phyloP scores from a whole-genome alignment of 2,797 vertebrate species.

The Mionectes olivaceus region DNA sequence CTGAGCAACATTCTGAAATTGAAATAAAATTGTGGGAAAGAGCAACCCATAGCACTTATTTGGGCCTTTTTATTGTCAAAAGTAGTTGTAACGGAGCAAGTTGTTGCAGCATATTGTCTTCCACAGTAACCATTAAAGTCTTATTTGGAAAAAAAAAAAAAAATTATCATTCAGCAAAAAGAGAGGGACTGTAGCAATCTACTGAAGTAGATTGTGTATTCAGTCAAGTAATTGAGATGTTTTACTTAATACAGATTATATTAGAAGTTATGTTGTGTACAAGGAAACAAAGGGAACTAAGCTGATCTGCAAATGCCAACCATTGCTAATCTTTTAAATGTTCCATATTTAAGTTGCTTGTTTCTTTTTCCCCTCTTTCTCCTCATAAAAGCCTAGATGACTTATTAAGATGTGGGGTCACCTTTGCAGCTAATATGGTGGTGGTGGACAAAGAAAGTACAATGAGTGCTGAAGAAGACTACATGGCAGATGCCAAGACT shows the following conservation, averaged over 20 bases:
- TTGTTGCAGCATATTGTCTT: not conserved
- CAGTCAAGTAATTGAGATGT: not conserved
- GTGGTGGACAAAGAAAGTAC: constrained; percentile 98
- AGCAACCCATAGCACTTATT: not conserved
- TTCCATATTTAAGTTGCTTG: constrained; percentile 28
- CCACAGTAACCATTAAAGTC: not conserved
- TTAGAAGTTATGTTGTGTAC: not conserved
- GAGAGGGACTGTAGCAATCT: not conserved
- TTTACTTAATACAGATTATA: not conserved
- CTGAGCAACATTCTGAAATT: not conserved
- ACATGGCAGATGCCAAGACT: constrained; percentile 98
- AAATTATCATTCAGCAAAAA: not conserved
- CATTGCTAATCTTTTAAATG: not conserved
- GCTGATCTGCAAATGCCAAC: not conserved
- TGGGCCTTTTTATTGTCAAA: not conserved
- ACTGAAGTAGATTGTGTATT: not conserved
- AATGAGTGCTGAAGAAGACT: constrained; percentile 97
- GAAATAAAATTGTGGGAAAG: not conserved
- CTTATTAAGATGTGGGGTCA: constrained; percentile 93
- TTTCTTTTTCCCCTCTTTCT: constrained; percentile 59
- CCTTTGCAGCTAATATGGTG: constrained; percentile 96
- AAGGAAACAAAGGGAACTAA: not conserved
- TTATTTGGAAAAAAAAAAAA: not conserved
- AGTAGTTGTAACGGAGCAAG: not conserved
- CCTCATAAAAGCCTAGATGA: constrained; percentile 91